Base-by-base conservation (phyloP, 1,140 invertebrate genomes). In the Drosophila ercepeae region DNA sequence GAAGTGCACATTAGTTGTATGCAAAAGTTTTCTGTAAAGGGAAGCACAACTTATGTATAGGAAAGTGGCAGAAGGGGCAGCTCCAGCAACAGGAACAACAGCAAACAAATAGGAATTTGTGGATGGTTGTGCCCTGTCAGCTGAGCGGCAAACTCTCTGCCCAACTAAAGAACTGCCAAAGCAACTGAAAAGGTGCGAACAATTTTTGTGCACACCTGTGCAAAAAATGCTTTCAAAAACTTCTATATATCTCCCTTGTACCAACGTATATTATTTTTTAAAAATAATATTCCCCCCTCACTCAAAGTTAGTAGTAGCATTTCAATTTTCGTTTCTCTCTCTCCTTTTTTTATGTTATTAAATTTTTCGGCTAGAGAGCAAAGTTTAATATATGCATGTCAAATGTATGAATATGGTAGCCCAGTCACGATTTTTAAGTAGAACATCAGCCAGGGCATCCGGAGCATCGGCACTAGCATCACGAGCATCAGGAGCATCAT, bases 1-100 rank as follows among this genome's bases (percentile, higher is more conserved):
- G 78, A 82, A 83, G 78, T 82, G 78, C 78, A 83, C 78, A 82
- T 82, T 82, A 83, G 78, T 82, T 82, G 78, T 82, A 82, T 82
- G 78, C 78, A 68, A 82, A 82, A 82, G 78, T 82, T 82, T 82
- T 75, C 58, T 65, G 49, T 50, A 61, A 57, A 60, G 44, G 61
- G 73, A 72, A 77, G 50, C 68, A 68, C 58, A 77, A 82, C 61
- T 68, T 68, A 68, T 68, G 64, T 67, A 68, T 61, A 52, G 51
- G 36, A 52, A 39, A 16, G 4, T 36, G 36, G 32, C 32, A 53
- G 36, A 14, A 39, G 36, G 42, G 53, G 57, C 25, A 67, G 45
- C 27, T 34, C 45, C 67, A 53, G 75, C 50, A 59, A 39, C 29
- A 65, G 48, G 36, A 76, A 55, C 14, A 32, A 27, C 18, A 32